These are phyloP conservation scores for Lacanobia wlatinum DNA, from an alignment of 2,888 invertebrate species.

Conservation along the genomic window DNA sequence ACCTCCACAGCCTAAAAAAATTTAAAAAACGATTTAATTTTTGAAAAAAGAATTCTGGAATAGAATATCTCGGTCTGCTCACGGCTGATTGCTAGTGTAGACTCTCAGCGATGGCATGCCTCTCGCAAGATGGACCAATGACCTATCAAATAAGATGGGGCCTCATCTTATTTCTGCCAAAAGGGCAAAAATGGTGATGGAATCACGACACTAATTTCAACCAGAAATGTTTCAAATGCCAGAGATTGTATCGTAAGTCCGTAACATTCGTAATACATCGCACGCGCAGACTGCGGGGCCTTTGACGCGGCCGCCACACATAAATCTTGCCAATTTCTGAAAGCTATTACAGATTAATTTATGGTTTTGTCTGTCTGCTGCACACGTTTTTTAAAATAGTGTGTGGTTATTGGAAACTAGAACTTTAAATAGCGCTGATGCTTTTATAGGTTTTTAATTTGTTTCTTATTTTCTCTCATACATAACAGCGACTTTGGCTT, in stretches of 20 bases:
- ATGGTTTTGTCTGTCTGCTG: constrained; percentile 17
- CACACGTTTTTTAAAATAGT: constrained; percentile 24
- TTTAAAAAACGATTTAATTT: too few relatives aligned
- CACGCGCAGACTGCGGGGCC: constrained; percentile 19
- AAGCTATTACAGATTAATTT: constrained; percentile 35
- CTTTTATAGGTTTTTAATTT: not conserved
- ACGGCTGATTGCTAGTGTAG: too few relatives aligned
- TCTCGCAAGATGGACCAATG: not conserved
- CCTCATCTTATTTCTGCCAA: too few relatives aligned
- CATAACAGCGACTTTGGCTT: not conserved
- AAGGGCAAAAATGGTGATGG: not conserved
- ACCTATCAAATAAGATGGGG: too few relatives aligned
- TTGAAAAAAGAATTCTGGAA: too few relatives aligned
- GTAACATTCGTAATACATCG: constrained; percentile 20
- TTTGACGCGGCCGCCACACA: constrained; percentile 30
- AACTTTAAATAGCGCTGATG: constrained; percentile 24
- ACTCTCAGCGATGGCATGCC: not conserved
- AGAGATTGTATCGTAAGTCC: too few relatives aligned
- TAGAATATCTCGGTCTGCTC: too few relatives aligned
- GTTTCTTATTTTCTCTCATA: not conserved
- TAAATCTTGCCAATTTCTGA: constrained; percentile 43
- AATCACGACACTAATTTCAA: not conserved
- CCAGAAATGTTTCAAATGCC: not conserved
- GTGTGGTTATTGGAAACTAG: not conserved
- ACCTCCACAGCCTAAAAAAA: too few relatives aligned